Evolutionary conservation across 2,888 invertebrate species (phyloP).

Genomic region (Cerastoderma edule): DNA sequence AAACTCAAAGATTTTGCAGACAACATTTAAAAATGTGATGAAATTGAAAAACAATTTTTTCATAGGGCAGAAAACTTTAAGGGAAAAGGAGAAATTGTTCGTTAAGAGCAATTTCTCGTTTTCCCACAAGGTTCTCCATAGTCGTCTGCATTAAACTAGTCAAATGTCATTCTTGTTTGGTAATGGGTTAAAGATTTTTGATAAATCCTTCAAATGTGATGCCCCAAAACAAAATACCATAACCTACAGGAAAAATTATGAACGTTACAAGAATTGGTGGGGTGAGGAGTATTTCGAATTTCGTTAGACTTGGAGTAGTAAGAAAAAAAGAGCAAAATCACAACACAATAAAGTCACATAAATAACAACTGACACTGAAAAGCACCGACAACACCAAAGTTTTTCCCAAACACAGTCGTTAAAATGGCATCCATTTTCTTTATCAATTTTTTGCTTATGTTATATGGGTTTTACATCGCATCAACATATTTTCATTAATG

Average conservation of each 20-base stretch:
- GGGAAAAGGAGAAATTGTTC: conserved; percentile 1
- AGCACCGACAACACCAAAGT: conserved; percentile 25
- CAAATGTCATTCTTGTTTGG: not conserved
- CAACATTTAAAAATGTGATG: not conserved
- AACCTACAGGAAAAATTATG: not conserved
- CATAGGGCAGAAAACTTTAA: not conserved
- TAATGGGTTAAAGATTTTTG: not conserved
- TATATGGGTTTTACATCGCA: too few relatives aligned
- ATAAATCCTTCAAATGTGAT: not conserved
- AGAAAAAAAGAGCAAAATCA: conserved; percentile 12
- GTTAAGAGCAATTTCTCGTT: not conserved
- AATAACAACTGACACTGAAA: conserved; percentile 17
- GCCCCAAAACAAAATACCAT: not conserved
- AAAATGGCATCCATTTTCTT: too few relatives aligned
- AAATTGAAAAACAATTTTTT: not conserved
- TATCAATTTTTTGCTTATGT: too few relatives aligned
- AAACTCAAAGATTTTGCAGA: too few relatives aligned
- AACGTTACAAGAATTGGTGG: conserved; percentile 10
- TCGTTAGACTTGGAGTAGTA: conserved; percentile 9
- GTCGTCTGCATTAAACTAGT: not conserved
- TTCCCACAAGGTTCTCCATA: conserved; percentile 2
- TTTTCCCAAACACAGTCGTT: too few relatives aligned
- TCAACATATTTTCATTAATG: too few relatives aligned
- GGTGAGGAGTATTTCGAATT: not conserved
- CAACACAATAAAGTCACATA: conserved; percentile 23